Evolutionary conservation across 2,797 vertebrate genomes (phyloP).

Genomic region (Clamator glandarius): DNA sequence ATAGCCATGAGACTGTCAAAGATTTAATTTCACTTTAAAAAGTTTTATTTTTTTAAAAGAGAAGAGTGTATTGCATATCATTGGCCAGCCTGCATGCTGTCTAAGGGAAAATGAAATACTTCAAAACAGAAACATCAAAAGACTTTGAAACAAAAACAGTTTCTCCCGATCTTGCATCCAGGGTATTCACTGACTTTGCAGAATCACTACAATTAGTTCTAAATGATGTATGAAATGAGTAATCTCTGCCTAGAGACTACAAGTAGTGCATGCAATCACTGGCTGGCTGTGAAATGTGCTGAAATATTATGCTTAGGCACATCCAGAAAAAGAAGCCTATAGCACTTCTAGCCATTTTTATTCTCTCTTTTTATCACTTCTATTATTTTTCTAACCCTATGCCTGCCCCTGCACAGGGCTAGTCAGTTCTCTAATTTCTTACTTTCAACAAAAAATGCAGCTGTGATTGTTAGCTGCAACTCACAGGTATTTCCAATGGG

Average conservation of each 20-base stretch:
- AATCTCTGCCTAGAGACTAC: slow-evolving; percentile 29
- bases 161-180: background rate
- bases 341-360: background rate
- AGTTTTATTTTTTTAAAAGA: slow-evolving; percentile 9
- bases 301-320: background rate
- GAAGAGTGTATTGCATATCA: background rate
- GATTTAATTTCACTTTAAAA: background rate
- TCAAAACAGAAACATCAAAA: slow-evolving; percentile 34
- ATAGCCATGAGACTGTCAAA: background rate
- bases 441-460: background rate
- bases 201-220: slow-evolving; percentile 36
- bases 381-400: background rate
- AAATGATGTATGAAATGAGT: slow-evolving; percentile 46
- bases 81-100: background rate
- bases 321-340: background rate
- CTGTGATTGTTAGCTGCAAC: background rate
- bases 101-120: slow-evolving; percentile 1
- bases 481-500: background rate
- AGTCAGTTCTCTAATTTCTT: background rate
- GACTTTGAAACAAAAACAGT: background rate
- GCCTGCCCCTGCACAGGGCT: background rate
- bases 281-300: slow-evolving; percentile 14
- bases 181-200: slow-evolving; percentile 27
- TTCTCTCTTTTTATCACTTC: background rate
- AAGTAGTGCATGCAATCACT: background rate